Conservation (phyloP, 2,888 invertebrate species). For the Gisinianus flammeolus region DNA sequence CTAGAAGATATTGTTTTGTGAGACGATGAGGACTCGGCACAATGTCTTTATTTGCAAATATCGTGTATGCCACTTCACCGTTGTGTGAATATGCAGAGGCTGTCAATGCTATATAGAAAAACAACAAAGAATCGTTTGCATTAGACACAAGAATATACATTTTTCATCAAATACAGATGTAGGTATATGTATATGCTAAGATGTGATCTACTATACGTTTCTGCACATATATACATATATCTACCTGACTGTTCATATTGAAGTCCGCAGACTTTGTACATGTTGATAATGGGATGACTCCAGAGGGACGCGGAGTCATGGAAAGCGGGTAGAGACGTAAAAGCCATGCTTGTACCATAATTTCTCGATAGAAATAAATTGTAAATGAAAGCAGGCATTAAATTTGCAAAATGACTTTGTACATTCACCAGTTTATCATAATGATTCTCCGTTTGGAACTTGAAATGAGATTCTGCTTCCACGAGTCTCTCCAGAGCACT, state of each 20-base stretch:
- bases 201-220: no score
- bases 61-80: slow-evolving; percentile 40
- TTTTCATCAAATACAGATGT: no score
- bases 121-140: background rate
- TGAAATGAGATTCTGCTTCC: slow-evolving; percentile 29
- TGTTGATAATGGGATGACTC: slow-evolving; percentile 41
- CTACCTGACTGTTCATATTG: slow-evolving; percentile 53
- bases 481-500: slow-evolving; percentile 29
- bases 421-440: slow-evolving; percentile 11
- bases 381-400: slow-evolving; percentile 19
- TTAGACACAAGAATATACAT: no score
- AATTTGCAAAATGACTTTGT: slow-evolving; percentile 17
- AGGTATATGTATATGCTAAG: no score
- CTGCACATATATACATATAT: no score
- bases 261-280: slow-evolving; percentile 52
- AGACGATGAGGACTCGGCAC: slow-evolving; percentile 27
- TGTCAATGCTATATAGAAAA: slow-evolving; percentile 35
- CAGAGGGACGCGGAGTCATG: slow-evolving; percentile 32
- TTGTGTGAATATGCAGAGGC: slow-evolving; percentile 46
- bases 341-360: slow-evolving; percentile 34
- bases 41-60: slow-evolving; percentile 45
- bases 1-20: slow-evolving; percentile 36
- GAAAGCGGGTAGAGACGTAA: slow-evolving; percentile 49
- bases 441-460: slow-evolving; percentile 14
- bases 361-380: slow-evolving; percentile 5